phyloP scores from a whole-genome alignment of 2,888 invertebrate species.

The Luperina testacea region DNA sequence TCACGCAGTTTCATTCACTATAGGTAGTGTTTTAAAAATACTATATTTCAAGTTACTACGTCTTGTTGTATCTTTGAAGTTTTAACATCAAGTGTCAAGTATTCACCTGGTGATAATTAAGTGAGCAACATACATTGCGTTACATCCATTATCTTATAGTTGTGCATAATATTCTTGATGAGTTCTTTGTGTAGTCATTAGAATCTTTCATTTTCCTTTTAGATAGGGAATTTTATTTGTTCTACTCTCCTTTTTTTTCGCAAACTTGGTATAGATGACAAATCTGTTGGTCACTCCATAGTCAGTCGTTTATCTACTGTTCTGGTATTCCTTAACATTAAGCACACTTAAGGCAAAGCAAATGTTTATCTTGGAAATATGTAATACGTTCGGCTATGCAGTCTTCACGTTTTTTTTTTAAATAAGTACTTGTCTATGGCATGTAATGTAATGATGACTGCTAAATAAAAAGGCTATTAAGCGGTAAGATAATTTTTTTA shows the following conservation, averaged over 20 bases:
- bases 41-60: not conserved
- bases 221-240: not conserved
- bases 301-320: not conserved
- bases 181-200: not conserved
- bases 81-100: not conserved
- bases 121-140: not conserved
- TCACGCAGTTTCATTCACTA: constrained; percentile 34
- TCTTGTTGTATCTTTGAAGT: constrained; percentile 1
- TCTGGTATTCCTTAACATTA: constrained; percentile 11
- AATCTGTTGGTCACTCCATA: not conserved
- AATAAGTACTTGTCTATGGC: not conserved
- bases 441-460: not conserved
- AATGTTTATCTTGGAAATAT: constrained; percentile 24
- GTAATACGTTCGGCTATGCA: constrained; percentile 27
- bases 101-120: not conserved
- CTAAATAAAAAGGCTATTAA: constrained; percentile 7
- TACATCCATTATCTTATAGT: not conserved
- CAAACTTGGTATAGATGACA: not conserved
- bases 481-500: constrained; percentile 9
- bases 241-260: not conserved
- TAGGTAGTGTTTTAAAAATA: constrained; percentile 31
- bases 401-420: constrained; percentile 1
- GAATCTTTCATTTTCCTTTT: not conserved
- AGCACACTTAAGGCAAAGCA: not conserved
- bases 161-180: not conserved